phyloP scores from a whole-genome alignment of 2,797 vertebrate species.

The Leptoclinus maculatus region DNA sequence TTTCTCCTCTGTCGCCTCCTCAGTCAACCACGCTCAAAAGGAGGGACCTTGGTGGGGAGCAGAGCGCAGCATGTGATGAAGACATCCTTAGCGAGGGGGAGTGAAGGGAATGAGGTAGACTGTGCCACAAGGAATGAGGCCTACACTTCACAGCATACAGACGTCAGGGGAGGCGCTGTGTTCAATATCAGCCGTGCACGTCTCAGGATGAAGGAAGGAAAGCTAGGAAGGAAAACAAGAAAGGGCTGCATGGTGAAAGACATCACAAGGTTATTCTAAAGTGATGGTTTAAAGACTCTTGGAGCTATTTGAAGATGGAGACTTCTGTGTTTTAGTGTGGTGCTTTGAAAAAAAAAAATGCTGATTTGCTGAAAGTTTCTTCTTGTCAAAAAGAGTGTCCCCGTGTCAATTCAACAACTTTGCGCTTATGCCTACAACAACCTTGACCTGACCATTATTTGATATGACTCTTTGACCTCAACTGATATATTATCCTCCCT shows the following conservation, averaged over 20 bases:
- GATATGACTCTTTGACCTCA: slow-evolving; percentile 27
- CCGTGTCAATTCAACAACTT: slow-evolving; percentile 35
- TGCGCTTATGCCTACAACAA: slow-evolving; percentile 26
- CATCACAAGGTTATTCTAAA: slow-evolving; percentile 81
- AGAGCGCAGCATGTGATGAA: slow-evolving; percentile 75
- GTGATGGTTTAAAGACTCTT: slow-evolving; percentile 68
- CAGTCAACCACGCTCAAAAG: slow-evolving; percentile 72
- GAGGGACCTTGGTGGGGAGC: slow-evolving; percentile 76
- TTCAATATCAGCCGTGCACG: slow-evolving; percentile 65
- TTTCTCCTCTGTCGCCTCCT: slow-evolving; percentile 73
- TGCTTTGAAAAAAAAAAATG: slow-evolving; percentile 52
- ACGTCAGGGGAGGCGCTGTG: slow-evolving; percentile 56
- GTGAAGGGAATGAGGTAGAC: slow-evolving; percentile 49
- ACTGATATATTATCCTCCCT: slow-evolving; percentile 10
- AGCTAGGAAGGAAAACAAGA: slow-evolving; percentile 64
- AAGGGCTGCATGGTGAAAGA: slow-evolving; percentile 71
- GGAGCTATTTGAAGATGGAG: slow-evolving; percentile 68
- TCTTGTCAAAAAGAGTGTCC: slow-evolving; percentile 51
- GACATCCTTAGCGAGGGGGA: slow-evolving; percentile 71
- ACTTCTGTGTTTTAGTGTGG: slow-evolving; percentile 45
- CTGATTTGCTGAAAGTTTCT: slow-evolving; percentile 70
- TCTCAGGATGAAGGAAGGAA: slow-evolving; percentile 64
- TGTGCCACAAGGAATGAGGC: slow-evolving; percentile 49
- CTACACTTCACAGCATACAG: slow-evolving; percentile 63
- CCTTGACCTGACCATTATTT: slow-evolving; percentile 49